Percentiles rank a stretch among this genome's conserved stretches.
Conservation (phyloP, 2,888 invertebrate genomes). For the Podotricha telesiphe region DNA sequence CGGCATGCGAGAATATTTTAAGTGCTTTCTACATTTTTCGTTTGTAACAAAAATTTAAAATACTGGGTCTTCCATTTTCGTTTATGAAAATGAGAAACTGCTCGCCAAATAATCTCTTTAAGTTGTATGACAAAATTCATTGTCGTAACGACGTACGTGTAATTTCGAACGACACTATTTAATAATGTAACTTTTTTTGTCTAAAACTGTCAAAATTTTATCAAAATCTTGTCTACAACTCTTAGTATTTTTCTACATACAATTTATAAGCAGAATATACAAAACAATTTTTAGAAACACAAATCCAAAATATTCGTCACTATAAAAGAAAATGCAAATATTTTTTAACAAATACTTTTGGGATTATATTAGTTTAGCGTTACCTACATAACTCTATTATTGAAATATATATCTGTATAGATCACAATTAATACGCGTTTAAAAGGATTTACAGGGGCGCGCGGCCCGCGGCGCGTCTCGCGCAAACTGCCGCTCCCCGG, state of each 20-base stretch:
- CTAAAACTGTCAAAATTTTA: neutral
- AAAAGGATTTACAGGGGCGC: constrained; percentile 39
- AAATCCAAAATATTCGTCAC: neutral
- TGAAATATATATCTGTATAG: constrained; percentile 17
- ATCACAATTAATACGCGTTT: constrained; percentile 38
- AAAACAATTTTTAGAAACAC: neutral
- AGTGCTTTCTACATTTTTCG: neutral
- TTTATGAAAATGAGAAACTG: constrained; percentile 3
- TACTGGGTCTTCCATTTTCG: neutral
- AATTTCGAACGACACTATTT: neutral
- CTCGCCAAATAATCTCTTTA: constrained; percentile 6
- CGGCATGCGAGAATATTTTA: neutral
- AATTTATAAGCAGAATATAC: constrained; percentile 16
- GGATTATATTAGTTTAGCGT: neutral
- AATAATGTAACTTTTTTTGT: too few relatives aligned
- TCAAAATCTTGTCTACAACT: neutral
- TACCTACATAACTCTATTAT: constrained; percentile 14
- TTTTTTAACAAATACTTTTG: neutral
- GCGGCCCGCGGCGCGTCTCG: constrained; percentile 73
- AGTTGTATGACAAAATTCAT: constrained; percentile 6
- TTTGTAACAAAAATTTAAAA: constrained; percentile 1
- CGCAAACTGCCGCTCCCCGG: constrained; percentile 82
- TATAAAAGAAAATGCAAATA: neutral
- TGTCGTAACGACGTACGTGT: neutral
- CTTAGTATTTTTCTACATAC: constrained; percentile 15